A percentile compares a stretch with the other conserved stretches of the same genome.
phyloP scores from a whole-genome alignment of 2,113 vertebrate species.

The Larimichthys crocea region DNA sequence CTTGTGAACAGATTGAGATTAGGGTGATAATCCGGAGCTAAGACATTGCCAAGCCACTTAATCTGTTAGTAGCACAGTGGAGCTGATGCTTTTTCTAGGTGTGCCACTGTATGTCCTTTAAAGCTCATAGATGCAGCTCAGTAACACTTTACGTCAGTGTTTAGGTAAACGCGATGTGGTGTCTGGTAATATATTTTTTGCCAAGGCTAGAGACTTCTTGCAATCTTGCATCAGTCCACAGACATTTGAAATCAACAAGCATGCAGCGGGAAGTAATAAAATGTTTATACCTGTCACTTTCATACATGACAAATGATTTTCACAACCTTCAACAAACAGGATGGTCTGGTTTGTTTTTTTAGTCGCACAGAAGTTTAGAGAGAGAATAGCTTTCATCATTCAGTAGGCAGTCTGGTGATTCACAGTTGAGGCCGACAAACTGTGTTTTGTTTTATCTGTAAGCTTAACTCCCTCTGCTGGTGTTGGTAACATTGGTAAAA shows the following conservation, averaged over 20 bases:
- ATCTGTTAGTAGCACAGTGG: slow-evolving; percentile 61
- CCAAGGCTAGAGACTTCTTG: not conserved
- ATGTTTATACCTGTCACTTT: not conserved
- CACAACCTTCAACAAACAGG: not conserved
- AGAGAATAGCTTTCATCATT: not conserved
- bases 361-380: not conserved
- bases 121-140: slow-evolving; percentile 8
- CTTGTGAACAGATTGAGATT: slow-evolving; percentile 80
- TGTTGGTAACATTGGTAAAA: not conserved
- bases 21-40: slow-evolving; percentile 77
- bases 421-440: not conserved
- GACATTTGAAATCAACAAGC: not conserved
- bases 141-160: slow-evolving; percentile 22
- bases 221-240: not conserved
- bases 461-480: not conserved
- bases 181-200: not conserved
- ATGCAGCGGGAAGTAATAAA: not conserved
- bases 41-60: slow-evolving; percentile 67
- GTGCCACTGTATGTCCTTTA: slow-evolving; percentile 33
- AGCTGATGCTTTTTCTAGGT: slow-evolving; percentile 40
- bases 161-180: slow-evolving; percentile 2
- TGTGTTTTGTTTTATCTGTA: not conserved
- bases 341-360: not conserved
- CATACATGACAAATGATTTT: not conserved
- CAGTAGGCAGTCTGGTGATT: not conserved